These are phyloP conservation scores for Chalcosyrphus nemorum DNA, from an alignment of 2,888 invertebrate genomes.

Conservation along the genomic window DNA sequence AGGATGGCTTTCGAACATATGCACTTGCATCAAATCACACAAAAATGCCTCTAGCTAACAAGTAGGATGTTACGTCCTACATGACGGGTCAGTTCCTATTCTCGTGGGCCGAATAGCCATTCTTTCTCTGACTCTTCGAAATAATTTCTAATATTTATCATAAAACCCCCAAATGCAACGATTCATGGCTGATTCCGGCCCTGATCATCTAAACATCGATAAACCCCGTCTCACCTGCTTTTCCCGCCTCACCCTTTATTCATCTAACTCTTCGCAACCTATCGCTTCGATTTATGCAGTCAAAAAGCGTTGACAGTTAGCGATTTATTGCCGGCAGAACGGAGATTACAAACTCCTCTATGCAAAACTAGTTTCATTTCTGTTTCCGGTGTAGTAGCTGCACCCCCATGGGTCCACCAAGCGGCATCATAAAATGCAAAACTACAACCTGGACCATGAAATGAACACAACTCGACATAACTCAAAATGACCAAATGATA, in stretches of 20 bases:
- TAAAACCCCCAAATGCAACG: too few relatives aligned
- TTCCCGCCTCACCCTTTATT: too few relatives aligned
- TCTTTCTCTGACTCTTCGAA: too few relatives aligned
- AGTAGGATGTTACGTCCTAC: too few relatives aligned
- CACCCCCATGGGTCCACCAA: too few relatives aligned
- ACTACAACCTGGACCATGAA: not conserved
- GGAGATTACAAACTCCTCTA: slow-evolving; percentile 54
- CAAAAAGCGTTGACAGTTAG: slow-evolving; percentile 35
- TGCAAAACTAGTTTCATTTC: slow-evolving; percentile 50
- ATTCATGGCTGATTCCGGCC: too few relatives aligned
- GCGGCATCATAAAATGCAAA: not conserved
- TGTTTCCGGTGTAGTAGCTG: slow-evolving; percentile 40
- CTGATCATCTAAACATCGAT: not conserved
- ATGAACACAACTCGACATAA: slow-evolving; percentile 19
- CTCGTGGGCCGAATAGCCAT: too few relatives aligned
- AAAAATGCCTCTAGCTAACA: too few relatives aligned
- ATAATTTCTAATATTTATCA: too few relatives aligned
- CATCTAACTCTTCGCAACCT: not conserved
- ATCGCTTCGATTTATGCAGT: not conserved
- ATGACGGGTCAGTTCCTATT: too few relatives aligned
- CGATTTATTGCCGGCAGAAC: slow-evolving; percentile 39
- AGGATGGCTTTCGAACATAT: too few relatives aligned
- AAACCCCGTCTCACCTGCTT: slow-evolving; percentile 1
- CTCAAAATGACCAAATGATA: slow-evolving; percentile 46
- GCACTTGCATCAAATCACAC: too few relatives aligned